Evolutionary conservation across 2,888 invertebrate species (phyloP), one percentile per base, ranked within the genome.

Genomic region (Drymonia ruficornis): DNA sequence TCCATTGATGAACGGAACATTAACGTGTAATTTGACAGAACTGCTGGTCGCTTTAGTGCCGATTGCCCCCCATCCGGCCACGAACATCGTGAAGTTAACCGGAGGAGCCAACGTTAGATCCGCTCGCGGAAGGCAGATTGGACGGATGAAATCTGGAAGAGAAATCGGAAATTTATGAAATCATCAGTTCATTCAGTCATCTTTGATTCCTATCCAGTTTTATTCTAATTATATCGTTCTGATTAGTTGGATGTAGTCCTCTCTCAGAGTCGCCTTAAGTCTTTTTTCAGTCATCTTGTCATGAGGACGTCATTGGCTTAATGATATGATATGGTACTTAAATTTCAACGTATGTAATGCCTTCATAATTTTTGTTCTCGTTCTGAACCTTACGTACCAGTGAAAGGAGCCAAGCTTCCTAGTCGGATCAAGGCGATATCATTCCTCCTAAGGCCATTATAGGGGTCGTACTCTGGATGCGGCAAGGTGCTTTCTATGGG

Each of bases 361-460:
- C n/a, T n/a, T n/a, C n/a, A n/a, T n/a, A 23, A 23, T 23, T 23
- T 23, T 23, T 4, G 3, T 23, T 23, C 23, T 23, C 23, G 7
- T 23, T 23, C 23, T 36, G 7, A n/a, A 4, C 5, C 3, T 36
- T 13, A 55, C 67, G 9, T 36, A 70, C 70, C 70, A 55, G 70
- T 70, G 28, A 53, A 70, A 6, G 67, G 63, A 7, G 70, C 70
- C 15, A 23, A 11, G 15, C 78, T 69, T 29, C 70, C 74, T 23
- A 94, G 65, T 51, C 89, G 83, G 19, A 94, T 73, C 40, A 94
- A 61, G 3, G 92, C 94, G 38, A 94, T 92, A 59, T 94, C 94
- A 50, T 88, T 63, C 16, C 67, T 64, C 16, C 67, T 64, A 12
- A 52, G 18, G n/a, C n/a, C n/a, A n/a, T n/a, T n/a, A 16, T 78